phyloP scores from a whole-genome alignment of 2,888 invertebrate genomes.

The Dasypogon diadema region DNA sequence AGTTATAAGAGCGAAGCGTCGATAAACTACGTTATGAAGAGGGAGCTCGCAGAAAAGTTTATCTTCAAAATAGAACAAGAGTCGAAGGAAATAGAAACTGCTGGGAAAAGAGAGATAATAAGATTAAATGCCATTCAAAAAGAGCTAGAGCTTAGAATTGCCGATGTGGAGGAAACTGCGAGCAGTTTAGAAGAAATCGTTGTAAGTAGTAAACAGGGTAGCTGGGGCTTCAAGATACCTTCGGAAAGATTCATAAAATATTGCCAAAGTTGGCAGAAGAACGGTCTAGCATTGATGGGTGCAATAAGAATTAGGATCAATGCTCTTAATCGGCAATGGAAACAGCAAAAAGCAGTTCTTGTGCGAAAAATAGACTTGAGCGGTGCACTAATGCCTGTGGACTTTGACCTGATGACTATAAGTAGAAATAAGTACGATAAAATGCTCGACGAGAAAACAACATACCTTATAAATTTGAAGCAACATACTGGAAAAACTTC shows the following conservation, averaged over 20 bases:
- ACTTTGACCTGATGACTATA: background rate
- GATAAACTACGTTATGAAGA: constrained; percentile 4
- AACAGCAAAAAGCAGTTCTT: background rate
- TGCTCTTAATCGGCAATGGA: background rate
- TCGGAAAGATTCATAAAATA: background rate
- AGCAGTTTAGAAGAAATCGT: background rate
- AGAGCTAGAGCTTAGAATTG: background rate
- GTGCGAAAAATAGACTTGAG: background rate
- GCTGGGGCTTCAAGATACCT: background rate
- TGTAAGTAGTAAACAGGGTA: background rate
- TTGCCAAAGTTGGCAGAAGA: background rate
- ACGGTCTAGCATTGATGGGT: background rate
- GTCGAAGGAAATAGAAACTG: background rate
- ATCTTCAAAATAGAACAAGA: background rate
- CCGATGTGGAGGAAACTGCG: background rate
- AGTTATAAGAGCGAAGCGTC: background rate
- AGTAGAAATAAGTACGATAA: background rate
- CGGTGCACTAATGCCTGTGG: background rate
- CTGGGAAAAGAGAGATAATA: background rate
- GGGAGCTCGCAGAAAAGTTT: background rate
- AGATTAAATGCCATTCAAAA: background rate
- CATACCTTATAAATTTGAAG: background rate
- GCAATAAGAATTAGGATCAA: background rate
- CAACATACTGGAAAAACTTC: background rate
- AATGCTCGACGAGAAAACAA: background rate